A percentile compares a stretch with the other conserved stretches of the same genome.
Evolutionary conservation across 2,888 invertebrate genomes (phyloP).

Genomic region (Diogma glabrata): DNA sequence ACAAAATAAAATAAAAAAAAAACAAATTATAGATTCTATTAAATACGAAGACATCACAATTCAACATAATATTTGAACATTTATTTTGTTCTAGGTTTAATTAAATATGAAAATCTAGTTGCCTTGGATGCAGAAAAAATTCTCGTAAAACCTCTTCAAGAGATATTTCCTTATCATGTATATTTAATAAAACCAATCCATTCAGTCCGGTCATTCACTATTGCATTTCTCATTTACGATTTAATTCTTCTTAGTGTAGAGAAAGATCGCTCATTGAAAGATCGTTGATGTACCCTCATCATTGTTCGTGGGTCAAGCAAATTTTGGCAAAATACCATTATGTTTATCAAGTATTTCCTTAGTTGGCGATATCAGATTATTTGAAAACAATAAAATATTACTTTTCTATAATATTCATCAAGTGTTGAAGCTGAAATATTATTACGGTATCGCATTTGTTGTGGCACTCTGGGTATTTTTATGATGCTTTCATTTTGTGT

Average conservation of each 20-base stretch:
- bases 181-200: neutral
- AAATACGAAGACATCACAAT: no score
- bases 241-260: neutral
- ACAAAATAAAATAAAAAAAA: no score
- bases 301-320: neutral
- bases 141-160: neutral
- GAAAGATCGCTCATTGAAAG: neutral
- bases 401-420: slow-evolving; percentile 3
- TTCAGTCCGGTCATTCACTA: neutral
- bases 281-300: neutral
- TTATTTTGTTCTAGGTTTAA: no score
- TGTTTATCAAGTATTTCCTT: neutral
- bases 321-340: slow-evolving; percentile 2
- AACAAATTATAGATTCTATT: no score
- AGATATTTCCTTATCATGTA: neutral
- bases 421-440: neutral
- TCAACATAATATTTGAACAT: no score
- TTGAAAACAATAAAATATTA: slow-evolving; percentile 1
- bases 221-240: neutral
- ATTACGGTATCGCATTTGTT: neutral
- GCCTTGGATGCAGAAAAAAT: neutral
- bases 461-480: neutral
- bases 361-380: neutral
- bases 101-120: slow-evolving; percentile 3
- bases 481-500: neutral